Percentiles rank a stretch among this genome's conserved stretches.
These are phyloP conservation scores for Merluccius polli DNA, from an alignment of 2,797 vertebrate species.

Conservation along the genomic window DNA sequence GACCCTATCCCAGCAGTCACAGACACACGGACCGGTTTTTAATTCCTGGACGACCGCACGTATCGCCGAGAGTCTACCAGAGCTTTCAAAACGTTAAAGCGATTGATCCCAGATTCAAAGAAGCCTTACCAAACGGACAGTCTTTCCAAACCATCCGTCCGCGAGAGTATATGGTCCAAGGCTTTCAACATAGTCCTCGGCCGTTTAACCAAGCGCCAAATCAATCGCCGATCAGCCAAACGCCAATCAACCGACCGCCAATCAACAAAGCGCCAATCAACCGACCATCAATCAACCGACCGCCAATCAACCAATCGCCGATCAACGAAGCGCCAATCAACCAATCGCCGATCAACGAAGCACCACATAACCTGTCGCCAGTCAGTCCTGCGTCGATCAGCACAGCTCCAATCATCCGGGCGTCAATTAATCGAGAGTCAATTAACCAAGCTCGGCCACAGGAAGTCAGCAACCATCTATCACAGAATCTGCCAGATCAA, in stretches of 20 bases:
- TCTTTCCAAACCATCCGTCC: slow-evolving; percentile 18
- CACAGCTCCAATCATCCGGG: not conserved
- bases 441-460: not conserved
- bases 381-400: not conserved
- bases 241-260: not conserved
- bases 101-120: slow-evolving; percentile 38
- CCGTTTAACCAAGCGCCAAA: not conserved
- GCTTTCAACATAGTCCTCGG: slow-evolving; percentile 22
- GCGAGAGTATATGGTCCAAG: not conserved
- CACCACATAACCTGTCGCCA: too few relatives aligned
- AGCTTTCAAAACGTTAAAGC: slow-evolving; percentile 27
- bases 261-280: not conserved
- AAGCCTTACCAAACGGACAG: slow-evolving; percentile 12
- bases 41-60: slow-evolving; percentile 18
- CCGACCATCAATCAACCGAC: too few relatives aligned
- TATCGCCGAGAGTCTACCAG: slow-evolving; percentile 8
- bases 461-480: slow-evolving; percentile 8
- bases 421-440: not conserved
- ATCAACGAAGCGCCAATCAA: not conserved
- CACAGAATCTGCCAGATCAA: not conserved
- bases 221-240: not conserved
- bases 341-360: not conserved
- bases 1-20: slow-evolving; percentile 43
- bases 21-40: slow-evolving; percentile 24
- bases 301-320: not conserved